Evolutionary conservation across 2,113 vertebrate genomes (phyloP).

Genomic region (Nasalis larvatus): DNA sequence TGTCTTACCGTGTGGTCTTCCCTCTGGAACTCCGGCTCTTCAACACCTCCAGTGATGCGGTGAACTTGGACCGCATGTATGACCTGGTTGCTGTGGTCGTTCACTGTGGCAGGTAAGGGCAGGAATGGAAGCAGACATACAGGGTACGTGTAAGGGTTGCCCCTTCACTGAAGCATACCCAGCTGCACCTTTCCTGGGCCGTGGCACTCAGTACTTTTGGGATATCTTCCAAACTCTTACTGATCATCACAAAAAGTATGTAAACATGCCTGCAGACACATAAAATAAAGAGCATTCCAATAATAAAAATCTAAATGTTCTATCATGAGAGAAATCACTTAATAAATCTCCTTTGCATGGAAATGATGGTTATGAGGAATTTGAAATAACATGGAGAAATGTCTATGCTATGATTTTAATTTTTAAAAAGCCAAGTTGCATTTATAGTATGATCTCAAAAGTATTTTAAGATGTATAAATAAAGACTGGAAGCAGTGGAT

Average conservation of each 20-base stretch:
- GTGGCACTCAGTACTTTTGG: neutral
- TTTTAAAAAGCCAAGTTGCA: neutral
- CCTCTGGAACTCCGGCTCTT: constrained; percentile 96
- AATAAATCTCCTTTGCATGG: neutral
- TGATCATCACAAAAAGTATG: neutral
- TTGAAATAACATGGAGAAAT: neutral
- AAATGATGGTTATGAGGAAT: neutral
- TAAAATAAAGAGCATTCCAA: neutral
- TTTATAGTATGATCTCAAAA: neutral
- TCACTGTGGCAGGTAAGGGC: constrained; percentile 94
- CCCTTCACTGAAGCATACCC: accelerated
- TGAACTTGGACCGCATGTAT: constrained; percentile 98
- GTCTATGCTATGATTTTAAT: neutral
- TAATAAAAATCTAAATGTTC: neutral
- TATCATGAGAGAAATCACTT: neutral
- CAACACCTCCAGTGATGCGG: constrained; percentile 94
- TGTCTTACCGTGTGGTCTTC: constrained; percentile 97
- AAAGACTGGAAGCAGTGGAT: neutral
- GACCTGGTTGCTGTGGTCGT: constrained; percentile 97
- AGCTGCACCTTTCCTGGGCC: accelerated
- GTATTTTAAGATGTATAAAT: neutral
- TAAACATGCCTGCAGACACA: neutral
- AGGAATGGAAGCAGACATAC: accelerated
- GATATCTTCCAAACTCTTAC: neutral
- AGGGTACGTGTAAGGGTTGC: accelerated